Percentiles rank a stretch among this genome's conserved stretches.
phyloP scores from a whole-genome alignment of 2,888 invertebrate genomes.

The Tipula lateralis region DNA sequence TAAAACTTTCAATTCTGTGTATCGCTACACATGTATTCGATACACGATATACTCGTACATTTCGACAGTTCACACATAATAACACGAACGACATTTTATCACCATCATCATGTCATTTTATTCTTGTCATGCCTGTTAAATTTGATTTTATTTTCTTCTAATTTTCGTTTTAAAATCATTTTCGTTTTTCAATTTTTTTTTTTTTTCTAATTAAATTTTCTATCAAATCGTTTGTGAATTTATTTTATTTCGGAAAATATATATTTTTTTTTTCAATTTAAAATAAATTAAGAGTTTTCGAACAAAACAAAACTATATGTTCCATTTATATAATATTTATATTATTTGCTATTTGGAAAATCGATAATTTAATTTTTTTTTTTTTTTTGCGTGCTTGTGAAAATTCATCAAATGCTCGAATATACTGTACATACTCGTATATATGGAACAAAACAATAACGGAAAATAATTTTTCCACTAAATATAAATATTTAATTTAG shows the following conservation, averaged over 20 bases:
- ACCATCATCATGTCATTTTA: background rate
- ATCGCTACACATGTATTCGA: background rate
- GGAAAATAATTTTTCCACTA: background rate
- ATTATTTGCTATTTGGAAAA: background rate
- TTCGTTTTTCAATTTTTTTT: background rate
- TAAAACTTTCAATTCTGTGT: background rate
- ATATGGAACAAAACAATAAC: background rate
- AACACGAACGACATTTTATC: slow-evolving; percentile 9
- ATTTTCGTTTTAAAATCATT: background rate
- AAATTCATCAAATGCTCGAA: background rate
- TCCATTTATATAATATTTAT: background rate
- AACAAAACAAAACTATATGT: background rate
- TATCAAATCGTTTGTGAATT: background rate
- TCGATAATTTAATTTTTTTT: background rate
- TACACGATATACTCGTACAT: background rate
- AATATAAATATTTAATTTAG: slow-evolving; percentile 6
- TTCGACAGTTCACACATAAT: background rate
- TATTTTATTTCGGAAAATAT: background rate
- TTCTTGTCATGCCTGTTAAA: background rate
- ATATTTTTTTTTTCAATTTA: too few species aligned
- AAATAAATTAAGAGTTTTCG: background rate
- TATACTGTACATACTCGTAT: too few species aligned
- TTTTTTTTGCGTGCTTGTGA: background rate
- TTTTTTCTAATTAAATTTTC: background rate
- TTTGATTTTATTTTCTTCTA: background rate